Evolutionary conservation across 2,797 vertebrate genomes (phyloP).

Genomic region (Gadopsis marmoratus): DNA sequence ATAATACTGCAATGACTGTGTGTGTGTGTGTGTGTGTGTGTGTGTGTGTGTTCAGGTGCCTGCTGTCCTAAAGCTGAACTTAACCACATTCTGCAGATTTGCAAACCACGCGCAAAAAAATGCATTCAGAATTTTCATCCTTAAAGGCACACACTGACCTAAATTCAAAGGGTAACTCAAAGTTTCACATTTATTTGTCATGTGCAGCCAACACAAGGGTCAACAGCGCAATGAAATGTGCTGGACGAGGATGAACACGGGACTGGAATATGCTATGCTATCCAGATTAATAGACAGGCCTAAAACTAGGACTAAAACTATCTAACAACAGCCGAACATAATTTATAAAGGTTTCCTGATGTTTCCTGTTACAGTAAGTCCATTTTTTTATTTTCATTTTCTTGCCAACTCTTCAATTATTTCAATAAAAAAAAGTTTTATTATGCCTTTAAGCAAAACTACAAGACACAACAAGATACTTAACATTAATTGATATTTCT

Average conservation of each 20-base stretch:
- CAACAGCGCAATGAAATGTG: too few species aligned
- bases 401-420: not conserved
- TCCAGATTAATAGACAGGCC: not conserved
- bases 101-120: not conserved
- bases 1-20: not conserved
- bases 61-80: constrained; percentile 26
- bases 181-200: too few species aligned
- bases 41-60: constrained; percentile 23
- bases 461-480: not conserved
- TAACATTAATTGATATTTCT: not conserved
- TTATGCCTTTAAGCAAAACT: not conserved
- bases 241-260: not conserved
- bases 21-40: constrained; percentile 17
- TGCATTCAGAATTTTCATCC: not conserved
- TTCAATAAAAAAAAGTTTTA: not conserved
- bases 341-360: not conserved
- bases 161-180: not conserved
- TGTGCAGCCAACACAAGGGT: too few species aligned
- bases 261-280: not conserved
- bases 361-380: not conserved
- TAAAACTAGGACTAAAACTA: not conserved
- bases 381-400: not conserved
- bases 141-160: not conserved
- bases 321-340: not conserved
- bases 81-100: not conserved